Evolutionary conservation across 2,797 vertebrate species (phyloP), one percentile per base, ranked within the genome.

Genomic region (Pelobates cultripes): DNA sequence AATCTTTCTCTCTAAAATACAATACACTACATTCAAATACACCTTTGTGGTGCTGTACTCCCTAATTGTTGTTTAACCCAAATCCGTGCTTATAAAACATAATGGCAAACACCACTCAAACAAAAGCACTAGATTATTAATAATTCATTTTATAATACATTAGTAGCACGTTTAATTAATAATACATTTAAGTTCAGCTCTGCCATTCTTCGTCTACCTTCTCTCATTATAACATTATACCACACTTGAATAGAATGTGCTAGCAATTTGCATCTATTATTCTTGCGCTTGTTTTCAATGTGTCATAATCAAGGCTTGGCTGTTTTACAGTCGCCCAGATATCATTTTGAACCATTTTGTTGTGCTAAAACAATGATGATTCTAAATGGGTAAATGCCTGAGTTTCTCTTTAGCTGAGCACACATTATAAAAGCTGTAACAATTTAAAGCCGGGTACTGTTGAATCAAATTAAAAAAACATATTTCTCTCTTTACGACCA

Each of bases 401-500:
- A 2, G 15, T 17, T 53, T 12, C 73, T 42, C 57, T 57, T 43
- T 61, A 43, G 47, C 47, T 51, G 47, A 5, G 17, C 75, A 7
- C 47, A 12, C 4, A 13, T 55, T n/a, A 82, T 68, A 82, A 82
- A 73, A 82, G 45, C 68, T 15, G 4, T 47, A 10, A 61, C 72
- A 61, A 75, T 74, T 80, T 69, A 60, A 47, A 45, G 55, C 43
- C 73, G 8, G 47, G 73, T 15, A 45, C 80, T 17, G 64, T 44
- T 43, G 64, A 70, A 83, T 83, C 78, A 57, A 79, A 83, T 79
- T 83, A 75, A 79, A 75, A 64, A 55, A 61, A 9, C 77, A 79
- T 83, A 83, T 79, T 79, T 83, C 82, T 79, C 66, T 42, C 82
- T 83, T 83, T 83, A 83, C 45, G 77, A 83, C 53, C 77, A 3